Evolutionary conservation across 2,113 vertebrate genomes (phyloP).

Genomic region (Prunella fulvescens): DNA sequence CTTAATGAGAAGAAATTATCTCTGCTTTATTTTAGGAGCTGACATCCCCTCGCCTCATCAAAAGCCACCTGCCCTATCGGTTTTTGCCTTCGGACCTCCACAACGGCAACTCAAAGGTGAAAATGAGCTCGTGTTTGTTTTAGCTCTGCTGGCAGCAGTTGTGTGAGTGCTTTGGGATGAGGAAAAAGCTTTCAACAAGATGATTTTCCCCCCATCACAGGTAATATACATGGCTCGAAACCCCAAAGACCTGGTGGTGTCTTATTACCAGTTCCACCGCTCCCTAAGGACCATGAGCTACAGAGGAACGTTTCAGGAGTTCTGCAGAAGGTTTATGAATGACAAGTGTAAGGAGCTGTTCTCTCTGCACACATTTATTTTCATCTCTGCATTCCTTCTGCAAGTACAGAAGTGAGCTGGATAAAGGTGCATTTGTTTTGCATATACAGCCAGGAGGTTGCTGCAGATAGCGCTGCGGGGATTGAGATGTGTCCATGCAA

Average conservation of each 20-base stretch:
- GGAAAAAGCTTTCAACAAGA: not conserved
- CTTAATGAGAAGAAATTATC: not conserved
- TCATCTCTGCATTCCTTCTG: constrained; percentile 32
- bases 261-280: constrained; percentile 98
- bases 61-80: constrained; percentile 94
- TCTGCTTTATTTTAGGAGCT: constrained; percentile 79
- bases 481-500: not conserved
- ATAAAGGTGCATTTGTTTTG: constrained; percentile 47
- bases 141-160: not conserved
- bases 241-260: constrained; percentile 97
- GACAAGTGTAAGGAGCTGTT: constrained; percentile 86
- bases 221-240: constrained; percentile 99
- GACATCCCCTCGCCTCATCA: constrained; percentile 94
- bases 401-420: constrained; percentile 24
- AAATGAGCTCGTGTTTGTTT: not conserved
- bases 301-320: constrained; percentile 96
- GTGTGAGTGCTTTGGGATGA: not conserved
- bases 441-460: not conserved
- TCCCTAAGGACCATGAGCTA: constrained; percentile 98
- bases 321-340: constrained; percentile 96
- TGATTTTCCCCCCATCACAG: constrained; percentile 43
- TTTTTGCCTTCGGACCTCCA: constrained; percentile 95
- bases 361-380: constrained; percentile 36
- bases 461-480: not conserved
- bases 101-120: constrained; percentile 94